Percentiles rank a stretch among this genome's conserved stretches.
phyloP scores from a whole-genome alignment of 2,888 invertebrate genomes.

The Eupithecia inturbata region DNA sequence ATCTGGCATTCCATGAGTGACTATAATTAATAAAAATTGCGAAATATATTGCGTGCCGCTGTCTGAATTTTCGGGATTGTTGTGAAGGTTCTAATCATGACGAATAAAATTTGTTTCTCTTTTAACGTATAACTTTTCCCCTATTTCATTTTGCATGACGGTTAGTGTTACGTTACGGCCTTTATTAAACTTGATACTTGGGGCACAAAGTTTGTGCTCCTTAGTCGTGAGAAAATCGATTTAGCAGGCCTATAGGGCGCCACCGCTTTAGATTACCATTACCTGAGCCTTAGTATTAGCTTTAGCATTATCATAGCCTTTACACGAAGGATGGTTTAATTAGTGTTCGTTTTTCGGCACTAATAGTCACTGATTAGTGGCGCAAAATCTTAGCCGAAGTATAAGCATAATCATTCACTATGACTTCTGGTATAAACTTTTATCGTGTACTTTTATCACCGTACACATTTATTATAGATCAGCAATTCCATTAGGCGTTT shows the following conservation, averaged over 20 bases:
- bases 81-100: conserved; percentile 23
- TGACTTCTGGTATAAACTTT: background rate
- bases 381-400: background rate
- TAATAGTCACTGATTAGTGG: background rate
- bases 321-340: background rate
- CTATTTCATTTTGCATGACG: conserved; percentile 21
- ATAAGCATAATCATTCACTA: background rate
- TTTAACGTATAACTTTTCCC: conserved; percentile 29
- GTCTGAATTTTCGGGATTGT: conserved; percentile 19
- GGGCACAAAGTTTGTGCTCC: conserved; percentile 7
- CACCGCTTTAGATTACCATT: conserved; percentile 11
- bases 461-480: background rate
- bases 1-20: conserved; percentile 2
- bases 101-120: conserved; percentile 31
- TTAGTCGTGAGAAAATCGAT: conserved; percentile 26
- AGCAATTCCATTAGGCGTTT: background rate
- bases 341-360: background rate
- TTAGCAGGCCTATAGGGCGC: conserved; percentile 22
- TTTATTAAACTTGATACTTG: conserved; percentile 21
- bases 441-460: background rate
- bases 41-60: conserved; percentile 22
- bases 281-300: conserved; percentile 8
- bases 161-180: conserved; percentile 26
- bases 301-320: background rate
- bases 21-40: conserved; percentile 15